Evolutionary conservation across 2,888 invertebrate species (phyloP).

Genomic region (Acanthosoma haemorrhoidale): DNA sequence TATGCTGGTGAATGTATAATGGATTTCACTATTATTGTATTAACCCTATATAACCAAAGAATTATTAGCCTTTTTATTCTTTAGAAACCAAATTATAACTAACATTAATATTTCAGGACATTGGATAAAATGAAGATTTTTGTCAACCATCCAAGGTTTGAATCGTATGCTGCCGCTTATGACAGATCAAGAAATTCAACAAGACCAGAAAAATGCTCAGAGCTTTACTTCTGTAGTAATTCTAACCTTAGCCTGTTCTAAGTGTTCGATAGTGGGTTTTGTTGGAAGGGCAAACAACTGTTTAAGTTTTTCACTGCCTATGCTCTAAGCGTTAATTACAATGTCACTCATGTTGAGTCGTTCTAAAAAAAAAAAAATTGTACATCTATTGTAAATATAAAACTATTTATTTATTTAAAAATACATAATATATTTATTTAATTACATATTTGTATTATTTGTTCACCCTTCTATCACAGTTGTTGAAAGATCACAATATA

Average conservation of each 20-base stretch:
- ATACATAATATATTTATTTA: neutral
- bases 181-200: slow-evolving; percentile 19
- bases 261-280: too few species aligned
- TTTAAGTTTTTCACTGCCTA: too few species aligned
- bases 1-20: too few species aligned
- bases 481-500: too few species aligned
- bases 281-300: too few species aligned
- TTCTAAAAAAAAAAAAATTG: neutral
- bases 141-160: slow-evolving; percentile 35
- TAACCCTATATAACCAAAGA: too few species aligned
- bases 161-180: slow-evolving; percentile 34
- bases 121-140: slow-evolving; percentile 32
- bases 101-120: slow-evolving; percentile 31
- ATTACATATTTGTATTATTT: too few species aligned
- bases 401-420: neutral
- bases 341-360: neutral
- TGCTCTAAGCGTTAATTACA: too few species aligned
- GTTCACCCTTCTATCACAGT: too few species aligned
- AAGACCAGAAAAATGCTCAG: slow-evolving; percentile 16
- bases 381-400: neutral
- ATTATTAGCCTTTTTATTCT: too few species aligned
- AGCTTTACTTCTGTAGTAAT: slow-evolving; percentile 23
- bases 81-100: too few species aligned
- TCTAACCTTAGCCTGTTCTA: neutral
- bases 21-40: too few species aligned